Base-by-base conservation (phyloP, 1,140 invertebrate species). In the Mya arenaria region DNA sequence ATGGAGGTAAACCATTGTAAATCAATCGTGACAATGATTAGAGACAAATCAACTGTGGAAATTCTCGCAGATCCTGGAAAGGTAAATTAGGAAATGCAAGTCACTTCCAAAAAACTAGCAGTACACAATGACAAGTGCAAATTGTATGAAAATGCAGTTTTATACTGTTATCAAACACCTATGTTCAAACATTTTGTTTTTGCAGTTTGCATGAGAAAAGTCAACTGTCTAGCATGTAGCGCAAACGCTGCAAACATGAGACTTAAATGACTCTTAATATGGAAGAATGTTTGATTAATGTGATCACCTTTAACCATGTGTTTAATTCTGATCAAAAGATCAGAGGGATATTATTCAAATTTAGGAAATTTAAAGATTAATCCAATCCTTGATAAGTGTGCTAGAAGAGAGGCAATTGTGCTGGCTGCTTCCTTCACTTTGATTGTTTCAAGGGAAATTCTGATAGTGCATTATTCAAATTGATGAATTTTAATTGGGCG, bases 401-500 rank as follows among this genome's bases (percentile, higher is more conserved):
- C 41, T 63, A 63, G 39, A 52, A 52, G 48, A 23, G 48, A 52
- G 25, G 25, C 25, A 8, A 3, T 2, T 17, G 17, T n/a, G 19
- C 4, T 10, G 25, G 48, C 10, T 17, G 25, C 25, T 23, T 52
- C 48, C 48, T 52, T 52, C 25, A 52, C 44, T 32, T 6, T 41
- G 63, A 78, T 68, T 68, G 44, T 44, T 63, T 60, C 58, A 74
- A 25, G 25, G 25, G 74, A 39, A 30, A 55, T 36, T 6, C 62
- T 66, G 62, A 78, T 78, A 58, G 39, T 55, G 36, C 39, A 39
- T 62, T 25, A 41, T 62, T 60, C 15, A 36, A 66, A 37, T 66
- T 68, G 52, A 68, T 69, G 77, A 56, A 58, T 56, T 10, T 80
- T 69, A 80, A 80, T 80, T 60, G 77, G 58, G 48, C 77, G 71